Conservation (phyloP, 2,888 invertebrate species). For the Melanotus villosus region DNA sequence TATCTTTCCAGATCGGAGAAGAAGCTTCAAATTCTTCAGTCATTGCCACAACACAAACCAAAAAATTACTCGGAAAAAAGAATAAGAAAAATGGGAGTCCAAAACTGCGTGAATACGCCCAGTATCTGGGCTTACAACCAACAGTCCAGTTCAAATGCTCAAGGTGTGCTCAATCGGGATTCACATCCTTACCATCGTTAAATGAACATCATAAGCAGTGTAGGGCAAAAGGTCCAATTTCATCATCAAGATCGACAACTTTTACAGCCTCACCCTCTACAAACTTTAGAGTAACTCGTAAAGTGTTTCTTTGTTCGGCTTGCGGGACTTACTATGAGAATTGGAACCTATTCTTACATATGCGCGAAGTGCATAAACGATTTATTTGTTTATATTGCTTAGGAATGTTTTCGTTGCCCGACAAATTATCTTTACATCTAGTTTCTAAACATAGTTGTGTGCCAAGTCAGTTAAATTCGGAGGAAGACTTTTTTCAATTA, state of each 20-base stretch:
- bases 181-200: slow-evolving; percentile 76
- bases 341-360: slow-evolving; percentile 89
- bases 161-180: slow-evolving; percentile 79
- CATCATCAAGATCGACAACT: slow-evolving; percentile 31
- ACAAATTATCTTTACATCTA: slow-evolving; percentile 84
- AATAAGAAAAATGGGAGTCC: slow-evolving; percentile 35
- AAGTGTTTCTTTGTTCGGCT: slow-evolving; percentile 86
- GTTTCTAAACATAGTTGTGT: slow-evolving; percentile 84
- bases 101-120: slow-evolving; percentile 74
- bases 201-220: slow-evolving; percentile 81
- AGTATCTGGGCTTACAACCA: slow-evolving; percentile 80
- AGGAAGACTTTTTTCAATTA: slow-evolving; percentile 76
- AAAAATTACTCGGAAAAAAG: slow-evolving; percentile 28
- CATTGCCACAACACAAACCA: slow-evolving; percentile 4
- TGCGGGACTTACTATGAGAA: slow-evolving; percentile 89
- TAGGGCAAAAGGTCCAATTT: slow-evolving; percentile 57
- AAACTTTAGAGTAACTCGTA: slow-evolving; percentile 79
- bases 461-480: slow-evolving; percentile 77
- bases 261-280: slow-evolving; percentile 65
- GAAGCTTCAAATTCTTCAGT: background rate
- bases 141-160: slow-evolving; percentile 82
- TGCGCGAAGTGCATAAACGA: slow-evolving; percentile 85
- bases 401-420: slow-evolving; percentile 86
- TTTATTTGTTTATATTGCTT: slow-evolving; percentile 88
- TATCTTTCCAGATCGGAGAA: background rate